A percentile compares a stretch with the other conserved stretches of the same genome.
These are phyloP conservation scores for Watsonalla cultraria DNA, from an alignment of 2,888 invertebrate species.

Conservation along the genomic window DNA sequence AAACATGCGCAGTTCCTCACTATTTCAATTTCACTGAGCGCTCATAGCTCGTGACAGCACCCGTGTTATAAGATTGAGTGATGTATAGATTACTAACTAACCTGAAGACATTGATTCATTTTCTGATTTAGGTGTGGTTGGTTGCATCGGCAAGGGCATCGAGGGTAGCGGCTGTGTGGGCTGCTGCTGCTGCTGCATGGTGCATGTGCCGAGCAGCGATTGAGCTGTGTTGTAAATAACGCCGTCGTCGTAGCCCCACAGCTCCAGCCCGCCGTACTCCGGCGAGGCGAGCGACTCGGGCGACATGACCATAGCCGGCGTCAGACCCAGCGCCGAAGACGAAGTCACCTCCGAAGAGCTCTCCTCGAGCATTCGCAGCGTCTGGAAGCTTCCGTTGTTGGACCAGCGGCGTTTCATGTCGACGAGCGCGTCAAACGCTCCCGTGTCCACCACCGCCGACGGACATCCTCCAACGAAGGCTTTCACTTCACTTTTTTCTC, in stretches of 20 bases:
- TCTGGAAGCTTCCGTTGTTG: slow-evolving; percentile 83
- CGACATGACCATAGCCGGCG: slow-evolving; percentile 86
- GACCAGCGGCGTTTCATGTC: slow-evolving; percentile 89
- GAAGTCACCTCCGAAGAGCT: slow-evolving; percentile 87
- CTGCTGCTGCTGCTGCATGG: slow-evolving; percentile 67
- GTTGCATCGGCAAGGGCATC: slow-evolving; percentile 71
- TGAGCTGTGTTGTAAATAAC: slow-evolving; percentile 65
- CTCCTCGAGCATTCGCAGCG: slow-evolving; percentile 83
- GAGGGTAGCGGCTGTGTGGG: slow-evolving; percentile 76
- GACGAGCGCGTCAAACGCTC: slow-evolving; percentile 69
- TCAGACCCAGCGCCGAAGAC: slow-evolving; percentile 85
- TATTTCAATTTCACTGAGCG: no score
- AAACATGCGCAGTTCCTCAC: no score
- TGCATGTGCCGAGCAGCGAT: slow-evolving; percentile 69
- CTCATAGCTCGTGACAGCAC: no score
- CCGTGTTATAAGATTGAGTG: background rate
- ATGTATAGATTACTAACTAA: slow-evolving; percentile 32
- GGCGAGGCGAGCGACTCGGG: slow-evolving; percentile 87
- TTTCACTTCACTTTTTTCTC: slow-evolving; percentile 73
- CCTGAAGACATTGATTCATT: slow-evolving; percentile 77
- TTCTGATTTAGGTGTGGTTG: slow-evolving; percentile 74
- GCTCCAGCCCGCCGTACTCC: slow-evolving; percentile 87
- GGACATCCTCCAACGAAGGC: slow-evolving; percentile 69
- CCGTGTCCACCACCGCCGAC: slow-evolving; percentile 53
- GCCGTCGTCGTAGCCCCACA: slow-evolving; percentile 86